These are phyloP conservation scores for Sinotaia quadrata DNA, from an alignment of 2,888 invertebrate genomes.

Conservation along the genomic window DNA sequence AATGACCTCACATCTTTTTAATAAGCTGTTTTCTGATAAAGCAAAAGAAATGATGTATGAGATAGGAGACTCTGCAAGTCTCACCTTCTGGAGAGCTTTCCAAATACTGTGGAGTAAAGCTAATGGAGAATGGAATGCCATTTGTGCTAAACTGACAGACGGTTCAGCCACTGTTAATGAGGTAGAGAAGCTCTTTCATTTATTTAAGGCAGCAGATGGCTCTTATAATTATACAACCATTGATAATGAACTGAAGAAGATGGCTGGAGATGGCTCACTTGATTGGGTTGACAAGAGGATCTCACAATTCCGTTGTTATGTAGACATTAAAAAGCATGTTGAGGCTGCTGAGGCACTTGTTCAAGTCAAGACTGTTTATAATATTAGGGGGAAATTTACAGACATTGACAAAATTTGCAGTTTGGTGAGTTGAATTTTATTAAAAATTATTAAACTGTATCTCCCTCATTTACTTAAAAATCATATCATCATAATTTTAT, in stretches of 20 bases:
- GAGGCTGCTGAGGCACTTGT: conserved; percentile 42
- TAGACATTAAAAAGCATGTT: conserved; percentile 36
- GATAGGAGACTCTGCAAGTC: too few relatives aligned
- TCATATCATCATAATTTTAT: too few relatives aligned
- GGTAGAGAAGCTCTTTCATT: conserved; percentile 22
- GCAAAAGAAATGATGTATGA: neutral
- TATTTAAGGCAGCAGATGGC: conserved; percentile 8
- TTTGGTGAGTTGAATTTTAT: conserved; percentile 24
- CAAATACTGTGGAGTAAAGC: conserved; percentile 18
- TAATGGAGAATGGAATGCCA: conserved; percentile 14
- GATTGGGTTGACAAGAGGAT: conserved; percentile 32
- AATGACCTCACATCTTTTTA: conserved; percentile 12
- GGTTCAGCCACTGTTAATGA: conserved; percentile 25
- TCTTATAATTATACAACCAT: conserved; percentile 18
- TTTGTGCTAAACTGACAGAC: conserved; percentile 10
- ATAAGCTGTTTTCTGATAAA: neutral
- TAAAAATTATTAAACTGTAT: too few relatives aligned
- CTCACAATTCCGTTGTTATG: conserved; percentile 40
- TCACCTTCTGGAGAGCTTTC: conserved; percentile 19
- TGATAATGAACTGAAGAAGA: conserved; percentile 14
- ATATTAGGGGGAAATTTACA: conserved; percentile 40
- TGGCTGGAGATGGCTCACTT: neutral
- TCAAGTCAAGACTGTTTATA: conserved; percentile 32
- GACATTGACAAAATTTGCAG: conserved; percentile 27
- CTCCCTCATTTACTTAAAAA: too few relatives aligned